Conservation (phyloP, 2,888 invertebrate genomes). For the Cyclophora punctaria region DNA sequence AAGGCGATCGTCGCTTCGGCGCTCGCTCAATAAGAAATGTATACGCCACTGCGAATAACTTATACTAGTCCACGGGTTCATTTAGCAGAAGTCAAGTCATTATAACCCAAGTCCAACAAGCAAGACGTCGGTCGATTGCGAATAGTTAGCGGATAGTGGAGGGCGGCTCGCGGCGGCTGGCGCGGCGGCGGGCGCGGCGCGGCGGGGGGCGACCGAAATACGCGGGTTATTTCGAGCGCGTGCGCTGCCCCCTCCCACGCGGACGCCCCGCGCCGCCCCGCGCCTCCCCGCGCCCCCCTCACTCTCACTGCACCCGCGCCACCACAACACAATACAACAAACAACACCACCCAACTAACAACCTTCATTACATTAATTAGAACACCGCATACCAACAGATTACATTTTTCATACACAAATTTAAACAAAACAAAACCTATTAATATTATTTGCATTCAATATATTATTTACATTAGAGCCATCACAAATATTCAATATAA, state of each 20-base stretch:
- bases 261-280: constrained; percentile 15
- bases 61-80: constrained; percentile 74
- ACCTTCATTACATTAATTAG: no score
- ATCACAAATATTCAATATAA: no score
- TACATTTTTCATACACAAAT: no score
- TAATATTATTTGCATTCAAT: no score
- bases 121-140: constrained; percentile 96
- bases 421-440: no score
- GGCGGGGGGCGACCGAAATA: constrained; percentile 66
- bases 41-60: constrained; percentile 69
- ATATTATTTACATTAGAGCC: no score
- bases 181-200: constrained; percentile 33
- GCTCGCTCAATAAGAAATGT: constrained; percentile 51
- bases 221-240: constrained; percentile 67
- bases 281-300: constrained; percentile 3
- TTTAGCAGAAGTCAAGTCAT: constrained; percentile 86
- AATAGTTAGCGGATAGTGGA: constrained; percentile 91
- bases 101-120: constrained; percentile 82
- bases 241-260: constrained; percentile 46
- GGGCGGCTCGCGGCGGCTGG: constrained; percentile 44
- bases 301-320: no score
- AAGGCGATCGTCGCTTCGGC: constrained; percentile 48
- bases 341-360: no score
- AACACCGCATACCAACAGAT: no score
- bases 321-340: no score